Base-by-base conservation (phyloP, 2,113 vertebrate genomes). In the Heterotis niloticus region DNA sequence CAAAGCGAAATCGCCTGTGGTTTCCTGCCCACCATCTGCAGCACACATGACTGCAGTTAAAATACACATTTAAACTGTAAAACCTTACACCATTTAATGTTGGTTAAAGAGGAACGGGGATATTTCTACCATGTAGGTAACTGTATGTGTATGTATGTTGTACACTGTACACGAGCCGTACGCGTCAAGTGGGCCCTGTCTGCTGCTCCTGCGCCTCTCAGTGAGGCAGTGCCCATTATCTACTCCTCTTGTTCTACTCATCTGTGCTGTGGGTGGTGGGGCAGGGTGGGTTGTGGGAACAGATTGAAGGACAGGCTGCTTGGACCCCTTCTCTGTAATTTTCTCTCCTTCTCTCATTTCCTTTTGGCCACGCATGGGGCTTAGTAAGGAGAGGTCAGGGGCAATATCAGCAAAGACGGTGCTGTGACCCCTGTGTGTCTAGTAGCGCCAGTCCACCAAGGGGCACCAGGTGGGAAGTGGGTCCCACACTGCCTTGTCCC, bases 291-390 rank as follows among this genome's bases (percentile, higher is more conserved):
- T 11, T 44, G 67, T 76, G 80, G 72, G 82, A 89, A 84, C 87
- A 87, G 87, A 89, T 85, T 88, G 86, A 76, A 56, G 34, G 83
- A 65, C 86, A 83, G 72, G 72, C 56, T 29, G 24, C 20, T 20
- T 14, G 14, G 60, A 20, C 5, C 60, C 60, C 60, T 62, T 20
- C 60, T 14, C 60, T 20, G 60, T 20, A 20, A 12, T 20, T 12
- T 20, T 14, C 60, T 62, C 5, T 62, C 12, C 60, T 12, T 20
- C 20, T 20, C 20, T 12, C 20, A 20, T 20, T 17, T 62, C 34
- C 34, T 44, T 44, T 2, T 44, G 34, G 60, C 60, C 5, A 14
- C 5, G 60, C 14, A 4, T 52, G 72, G 56, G 72, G 52, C 72
- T 59, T 59, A 60, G 70, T n/a, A 20, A 20, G 51, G 17, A 56